Base-by-base conservation (phyloP, 2,888 invertebrate genomes). In the Tenthredo livida region DNA sequence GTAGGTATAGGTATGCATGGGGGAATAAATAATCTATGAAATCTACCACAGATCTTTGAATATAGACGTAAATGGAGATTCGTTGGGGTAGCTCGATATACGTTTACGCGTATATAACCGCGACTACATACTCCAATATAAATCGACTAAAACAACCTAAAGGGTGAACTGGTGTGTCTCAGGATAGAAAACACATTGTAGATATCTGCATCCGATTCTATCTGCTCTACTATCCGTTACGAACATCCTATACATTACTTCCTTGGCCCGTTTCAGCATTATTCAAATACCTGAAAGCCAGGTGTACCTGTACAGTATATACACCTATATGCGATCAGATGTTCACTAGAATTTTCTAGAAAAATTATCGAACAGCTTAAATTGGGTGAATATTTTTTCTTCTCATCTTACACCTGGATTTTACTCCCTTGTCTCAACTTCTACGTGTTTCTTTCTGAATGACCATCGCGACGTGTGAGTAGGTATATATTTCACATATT, bases 61-160 rank as follows among this genome's bases (percentile, higher is more conserved):
- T 90, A 88, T 47, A 90, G 90, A 90, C 88, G 89, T 90, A 89
- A 90, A 90, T 89, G 89, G 89, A 90, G 89, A 89, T 88, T 87
- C 87, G 86, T 87, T 84, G 86, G 87, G 89, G 67, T 54, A 54
- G 54, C n/a, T 6, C 1, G 17, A n/a, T 54, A n/a, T 54, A n/a
- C 6, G n/a, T 54, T n/a, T 54, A 54, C 54, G n/a, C 54, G 54
- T 6, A 54, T 50, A 50, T 37, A 37, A 6, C 37, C 40, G 6
- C 40, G 25, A 58, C 73, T 73, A 47, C 15, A 25, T 25, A 12
- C n/a, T n/a, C n/a, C 6, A 47, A 40, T n/a, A 25, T 37, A 37
- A 37, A 37, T 37, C 21, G 43, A 40, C 47, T 75, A 21, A n/a
- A 73, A 73, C 40, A 54, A 29, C 33, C 17, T n/a, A 25, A n/a